Evolutionary conservation across 1,140 invertebrate genomes (phyloP), one percentile per base, ranked within the genome.

Genomic region (Zaprionus capensis): DNA sequence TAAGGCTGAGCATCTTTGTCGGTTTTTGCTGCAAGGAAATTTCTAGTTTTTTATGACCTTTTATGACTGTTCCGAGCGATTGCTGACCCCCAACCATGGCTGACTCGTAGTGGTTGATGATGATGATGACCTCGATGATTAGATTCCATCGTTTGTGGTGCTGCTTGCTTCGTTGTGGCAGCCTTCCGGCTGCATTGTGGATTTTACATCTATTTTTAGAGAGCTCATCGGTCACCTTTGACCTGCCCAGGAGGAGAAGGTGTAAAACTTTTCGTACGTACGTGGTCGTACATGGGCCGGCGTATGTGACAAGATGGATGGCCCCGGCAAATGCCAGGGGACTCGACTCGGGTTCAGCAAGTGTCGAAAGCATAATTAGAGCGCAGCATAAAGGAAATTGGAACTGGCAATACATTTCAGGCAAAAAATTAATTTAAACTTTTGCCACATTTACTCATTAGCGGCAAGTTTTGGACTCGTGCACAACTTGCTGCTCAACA

Each of bases 381-480:
- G 57, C 46, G 49, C 31, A 20, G 15, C 63, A 36, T 69, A 49
- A 69, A 74, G 80, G 72, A 87, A 87, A 86, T 87, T 77, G 71
- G 74, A 82, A 80, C 73, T 80, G 55, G 71, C 53, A 78, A 78
- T 75, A 84, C 75, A 81, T 84, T 90, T 81, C 38, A 51, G 46
- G 53, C 17, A 22, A 76, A 78, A 88, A 84, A 81, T 88, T 90
- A 88, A 88, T 88, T 88, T 88, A 84, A 88, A 88, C 84, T 88
- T 88, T 88, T 58, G 66, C 84, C 81, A 88, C 84, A 90, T 88
- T 88, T 88, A 88, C 85, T 90, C 84, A 88, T 88, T 88, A 88
- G 81, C 56, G 73, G 69, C 71, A 84, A 88, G 81, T 88, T 88
- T 88, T 66, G 41, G 38, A 76, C 53, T 46, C 41, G 26, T 20